Percentiles rank a stretch among this genome's conserved stretches.
phyloP scores from a whole-genome alignment of 2,888 invertebrate species.

The Drosophila multiciliata region DNA sequence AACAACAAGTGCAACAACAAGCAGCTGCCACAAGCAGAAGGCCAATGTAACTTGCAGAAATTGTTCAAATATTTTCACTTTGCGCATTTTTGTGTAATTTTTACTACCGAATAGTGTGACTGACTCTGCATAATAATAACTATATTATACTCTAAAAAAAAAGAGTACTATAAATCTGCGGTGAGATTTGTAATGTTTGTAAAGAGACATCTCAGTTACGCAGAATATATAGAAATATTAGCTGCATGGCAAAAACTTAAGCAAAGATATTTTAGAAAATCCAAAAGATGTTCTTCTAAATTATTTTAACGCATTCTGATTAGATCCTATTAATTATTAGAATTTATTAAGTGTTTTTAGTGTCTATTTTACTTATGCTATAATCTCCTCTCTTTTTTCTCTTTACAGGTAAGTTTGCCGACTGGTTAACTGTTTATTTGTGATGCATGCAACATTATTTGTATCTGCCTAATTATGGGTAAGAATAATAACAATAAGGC shows the following conservation, averaged over 20 bases:
- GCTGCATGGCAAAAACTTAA: not conserved
- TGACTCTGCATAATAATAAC: constrained; percentile 60
- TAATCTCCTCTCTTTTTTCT: not conserved
- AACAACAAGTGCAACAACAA: constrained; percentile 16
- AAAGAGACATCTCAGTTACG: not conserved
- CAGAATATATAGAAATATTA: not conserved
- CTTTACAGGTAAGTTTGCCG: constrained; percentile 60
- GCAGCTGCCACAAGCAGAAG: constrained; percentile 15
- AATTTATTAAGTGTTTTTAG: not conserved
- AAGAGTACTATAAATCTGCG: not conserved
- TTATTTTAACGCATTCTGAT: not conserved
- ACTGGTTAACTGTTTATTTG: constrained; percentile 25
- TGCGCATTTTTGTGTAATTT: constrained; percentile 48
- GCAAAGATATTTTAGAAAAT: not conserved
- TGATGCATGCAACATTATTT: constrained; percentile 11
- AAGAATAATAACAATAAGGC: constrained; percentile 55
- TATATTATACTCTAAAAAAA: constrained; percentile 32
- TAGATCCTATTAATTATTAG: not conserved
- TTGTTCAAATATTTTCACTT: constrained; percentile 73
- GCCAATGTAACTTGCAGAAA: constrained; percentile 49
- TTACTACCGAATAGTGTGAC: constrained; percentile 40
- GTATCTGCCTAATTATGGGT: constrained; percentile 30
- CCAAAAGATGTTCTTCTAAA: too few relatives aligned
- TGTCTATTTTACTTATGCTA: not conserved
- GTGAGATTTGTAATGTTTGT: not conserved